Evolutionary conservation across 2,797 vertebrate species (phyloP).

Genomic region (Molossus molossus): DNA sequence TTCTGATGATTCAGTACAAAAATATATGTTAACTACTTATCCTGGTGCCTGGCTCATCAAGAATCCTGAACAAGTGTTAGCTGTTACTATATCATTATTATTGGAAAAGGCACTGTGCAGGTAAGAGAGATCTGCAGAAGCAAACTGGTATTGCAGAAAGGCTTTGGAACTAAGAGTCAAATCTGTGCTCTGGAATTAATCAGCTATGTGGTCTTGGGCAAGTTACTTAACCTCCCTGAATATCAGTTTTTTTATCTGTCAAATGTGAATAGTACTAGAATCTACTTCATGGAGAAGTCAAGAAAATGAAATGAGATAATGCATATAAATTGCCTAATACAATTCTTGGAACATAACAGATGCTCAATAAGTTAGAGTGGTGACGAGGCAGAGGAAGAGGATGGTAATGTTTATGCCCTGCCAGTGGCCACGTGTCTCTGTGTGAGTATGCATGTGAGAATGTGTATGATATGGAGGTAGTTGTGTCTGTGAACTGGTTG

Average conservation of each 20-base stretch:
- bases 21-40: conserved; percentile 19
- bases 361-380: not conserved
- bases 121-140: not conserved
- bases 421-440: not conserved
- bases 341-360: conserved; percentile 6
- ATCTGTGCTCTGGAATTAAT: conserved; percentile 20
- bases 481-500: not conserved
- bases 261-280: conserved; percentile 38
- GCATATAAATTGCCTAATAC: not conserved
- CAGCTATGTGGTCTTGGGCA: not conserved
- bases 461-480: not conserved
- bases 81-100: not conserved
- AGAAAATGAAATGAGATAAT: conserved; percentile 49
- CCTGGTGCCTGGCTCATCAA: conserved; percentile 4
- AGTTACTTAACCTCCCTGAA: conserved; percentile 11
- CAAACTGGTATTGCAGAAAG: not conserved
- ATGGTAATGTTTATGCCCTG: not conserved
- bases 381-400: not conserved
- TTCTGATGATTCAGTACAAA: conserved; percentile 30
- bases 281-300: conserved; percentile 26
- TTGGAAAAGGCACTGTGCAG: not conserved
- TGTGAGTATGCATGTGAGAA: not conserved
- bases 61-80: not conserved
- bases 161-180: not conserved
- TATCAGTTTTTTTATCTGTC: conserved; percentile 51